A percentile compares a stretch with the other conserved stretches of the same genome.
phyloP scores from a whole-genome alignment of 2,113 vertebrate species.

The Apteryx owenii region DNA sequence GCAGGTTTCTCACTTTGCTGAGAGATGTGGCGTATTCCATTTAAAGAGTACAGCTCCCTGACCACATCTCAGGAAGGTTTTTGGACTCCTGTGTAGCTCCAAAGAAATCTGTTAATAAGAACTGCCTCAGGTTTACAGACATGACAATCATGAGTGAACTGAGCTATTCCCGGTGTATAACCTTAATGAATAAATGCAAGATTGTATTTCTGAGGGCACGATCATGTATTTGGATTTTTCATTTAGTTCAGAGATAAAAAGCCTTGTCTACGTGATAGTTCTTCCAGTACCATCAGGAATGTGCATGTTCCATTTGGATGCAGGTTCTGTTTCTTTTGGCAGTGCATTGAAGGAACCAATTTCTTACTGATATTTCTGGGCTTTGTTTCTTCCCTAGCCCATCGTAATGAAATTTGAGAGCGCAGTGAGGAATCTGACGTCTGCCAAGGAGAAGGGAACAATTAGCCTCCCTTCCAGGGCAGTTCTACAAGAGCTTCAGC shows the following conservation, averaged over 20 bases:
- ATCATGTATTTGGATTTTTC: neutral
- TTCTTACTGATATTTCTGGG: neutral
- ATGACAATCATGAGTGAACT: neutral
- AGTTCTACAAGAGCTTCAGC: neutral
- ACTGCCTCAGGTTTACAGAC: neutral
- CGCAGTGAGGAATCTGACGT: fast-evolving
- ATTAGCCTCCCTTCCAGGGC: neutral
- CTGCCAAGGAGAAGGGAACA: neutral
- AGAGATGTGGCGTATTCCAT: neutral
- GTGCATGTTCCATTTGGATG: fast-evolving
- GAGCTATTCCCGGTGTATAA: neutral
- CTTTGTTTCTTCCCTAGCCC: neutral
- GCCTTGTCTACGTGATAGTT: neutral
- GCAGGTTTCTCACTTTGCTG: neutral
- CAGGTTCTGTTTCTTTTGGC: neutral
- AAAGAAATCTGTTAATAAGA: neutral
- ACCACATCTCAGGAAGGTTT: neutral
- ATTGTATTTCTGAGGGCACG: neutral
- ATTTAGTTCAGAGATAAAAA: neutral
- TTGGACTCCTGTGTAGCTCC: neutral
- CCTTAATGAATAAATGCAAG: neutral
- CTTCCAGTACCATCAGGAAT: neutral
- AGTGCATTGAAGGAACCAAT: neutral
- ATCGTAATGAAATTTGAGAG: neutral
- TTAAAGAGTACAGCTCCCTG: neutral